Conservation (phyloP, 2,888 invertebrate genomes). For the Isotomurus palustris region DNA sequence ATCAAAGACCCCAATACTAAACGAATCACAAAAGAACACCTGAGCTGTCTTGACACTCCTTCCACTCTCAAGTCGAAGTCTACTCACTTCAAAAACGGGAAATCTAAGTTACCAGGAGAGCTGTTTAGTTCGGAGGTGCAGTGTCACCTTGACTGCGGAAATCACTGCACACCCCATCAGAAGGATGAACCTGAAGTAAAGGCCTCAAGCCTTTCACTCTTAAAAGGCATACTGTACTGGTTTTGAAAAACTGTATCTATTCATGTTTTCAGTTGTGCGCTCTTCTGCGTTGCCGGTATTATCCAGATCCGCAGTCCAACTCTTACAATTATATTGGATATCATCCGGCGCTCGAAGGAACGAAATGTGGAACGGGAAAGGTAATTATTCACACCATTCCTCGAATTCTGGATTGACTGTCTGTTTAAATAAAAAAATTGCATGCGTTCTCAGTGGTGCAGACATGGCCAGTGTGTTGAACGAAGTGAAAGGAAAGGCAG, state of each 20-base stretch:
- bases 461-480: background rate
- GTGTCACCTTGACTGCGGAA: conserved; percentile 9
- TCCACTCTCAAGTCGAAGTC: background rate
- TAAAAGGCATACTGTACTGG: conserved; percentile 19
- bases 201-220: conserved; percentile 1
- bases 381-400: background rate
- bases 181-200: background rate
- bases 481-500: no score
- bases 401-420: background rate
- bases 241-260: background rate
- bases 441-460: background rate
- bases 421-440: background rate
- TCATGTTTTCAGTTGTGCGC: background rate
- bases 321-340: background rate
- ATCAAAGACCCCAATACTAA: conserved; percentile 13
- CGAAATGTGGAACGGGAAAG: background rate
- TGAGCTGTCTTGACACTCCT: conserved; percentile 3
- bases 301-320: background rate
- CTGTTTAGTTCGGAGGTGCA: conserved; percentile 12
- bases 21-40: conserved; percentile 5
- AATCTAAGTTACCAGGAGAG: conserved; percentile 18
- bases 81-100: background rate
- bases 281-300: background rate
- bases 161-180: conserved; percentile 4
- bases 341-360: conserved; percentile 32